phyloP scores from a whole-genome alignment of 2,888 invertebrate species.

The Drosophila multiciliata region DNA sequence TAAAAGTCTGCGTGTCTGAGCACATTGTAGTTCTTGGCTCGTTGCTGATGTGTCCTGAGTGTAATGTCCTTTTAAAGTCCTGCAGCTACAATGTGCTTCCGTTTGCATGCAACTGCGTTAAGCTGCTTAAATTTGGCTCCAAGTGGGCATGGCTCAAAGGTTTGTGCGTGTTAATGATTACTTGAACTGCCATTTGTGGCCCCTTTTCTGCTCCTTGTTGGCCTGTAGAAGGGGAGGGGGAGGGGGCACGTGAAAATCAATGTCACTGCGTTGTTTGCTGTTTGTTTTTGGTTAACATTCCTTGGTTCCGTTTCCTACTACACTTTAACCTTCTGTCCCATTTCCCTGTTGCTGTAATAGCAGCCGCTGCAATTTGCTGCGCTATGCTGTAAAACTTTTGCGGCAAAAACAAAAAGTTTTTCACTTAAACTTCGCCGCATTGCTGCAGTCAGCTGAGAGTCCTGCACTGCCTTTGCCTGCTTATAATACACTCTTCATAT shows the following conservation, averaged over 20 bases:
- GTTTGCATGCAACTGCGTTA: constrained; percentile 73
- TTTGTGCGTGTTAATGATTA: constrained; percentile 76
- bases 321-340: constrained; percentile 30
- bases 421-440: constrained; percentile 78
- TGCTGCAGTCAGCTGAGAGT: constrained; percentile 62
- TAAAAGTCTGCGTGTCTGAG: constrained; percentile 58
- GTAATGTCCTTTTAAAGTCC: constrained; percentile 70
- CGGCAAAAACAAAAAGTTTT: constrained; percentile 75
- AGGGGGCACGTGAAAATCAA: constrained; percentile 69
- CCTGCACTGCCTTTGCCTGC: constrained; percentile 28
- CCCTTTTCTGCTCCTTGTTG: constrained; percentile 18
- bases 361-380: constrained; percentile 72
- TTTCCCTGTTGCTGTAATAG: constrained; percentile 65
- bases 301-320: constrained; percentile 67
- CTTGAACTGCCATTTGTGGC: constrained; percentile 75
- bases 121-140: constrained; percentile 67
- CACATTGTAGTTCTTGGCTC: constrained; percentile 64
- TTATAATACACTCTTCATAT: constrained; percentile 23
- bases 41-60: constrained; percentile 57
- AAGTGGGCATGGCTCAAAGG: constrained; percentile 20
- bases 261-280: constrained; percentile 76
- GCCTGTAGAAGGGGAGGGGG: constrained; percentile 12
- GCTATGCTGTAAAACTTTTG: constrained; percentile 70
- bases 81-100: constrained; percentile 65
- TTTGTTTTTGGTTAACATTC: constrained; percentile 78